Conservation (phyloP, 2,888 invertebrate species). For the Drosophila subquinaria region DNA sequence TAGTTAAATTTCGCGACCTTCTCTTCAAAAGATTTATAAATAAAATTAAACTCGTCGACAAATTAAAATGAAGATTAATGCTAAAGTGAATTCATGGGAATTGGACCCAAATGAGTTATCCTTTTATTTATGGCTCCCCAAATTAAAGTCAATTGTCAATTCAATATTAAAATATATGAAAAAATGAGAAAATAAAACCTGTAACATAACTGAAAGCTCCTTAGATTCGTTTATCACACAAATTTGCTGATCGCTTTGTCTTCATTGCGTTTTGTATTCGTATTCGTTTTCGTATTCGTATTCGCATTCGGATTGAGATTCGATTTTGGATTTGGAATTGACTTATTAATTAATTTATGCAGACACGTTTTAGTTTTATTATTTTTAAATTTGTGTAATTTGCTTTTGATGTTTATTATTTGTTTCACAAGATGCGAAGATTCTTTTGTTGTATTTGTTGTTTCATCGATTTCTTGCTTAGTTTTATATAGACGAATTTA, state of each 20-base stretch:
- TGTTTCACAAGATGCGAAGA: slow-evolving; percentile 59
- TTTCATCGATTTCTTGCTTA: slow-evolving; percentile 12
- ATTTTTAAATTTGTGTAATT: slow-evolving; percentile 81
- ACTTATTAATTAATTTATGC: slow-evolving; percentile 85
- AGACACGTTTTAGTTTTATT: slow-evolving; percentile 84
- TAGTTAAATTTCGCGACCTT: background rate
- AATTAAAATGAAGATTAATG: slow-evolving; percentile 17
- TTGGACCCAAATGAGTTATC: slow-evolving; percentile 38
- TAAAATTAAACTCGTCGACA: background rate
- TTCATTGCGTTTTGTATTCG: slow-evolving; percentile 24
- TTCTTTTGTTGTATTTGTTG: slow-evolving; percentile 53
- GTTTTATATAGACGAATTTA: slow-evolving; percentile 54
- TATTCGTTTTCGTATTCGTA: slow-evolving; percentile 20
- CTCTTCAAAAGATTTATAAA: background rate
- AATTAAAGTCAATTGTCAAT: slow-evolving; percentile 33
- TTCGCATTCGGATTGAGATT: slow-evolving; percentile 25
- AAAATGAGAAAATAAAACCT: slow-evolving; percentile 30
- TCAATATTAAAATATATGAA: slow-evolving; percentile 29
- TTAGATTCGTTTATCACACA: slow-evolving; percentile 41
- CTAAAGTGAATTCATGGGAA: slow-evolving; percentile 10
- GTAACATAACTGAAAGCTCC: slow-evolving; percentile 23
- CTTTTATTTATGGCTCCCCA: slow-evolving; percentile 39
- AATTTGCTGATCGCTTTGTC: slow-evolving; percentile 30
- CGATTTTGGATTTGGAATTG: slow-evolving; percentile 57
- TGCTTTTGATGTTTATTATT: slow-evolving; percentile 60